These are phyloP conservation scores for Lasioglossum malachurum DNA, from an alignment of 2,888 invertebrate species.

Conservation along the genomic window DNA sequence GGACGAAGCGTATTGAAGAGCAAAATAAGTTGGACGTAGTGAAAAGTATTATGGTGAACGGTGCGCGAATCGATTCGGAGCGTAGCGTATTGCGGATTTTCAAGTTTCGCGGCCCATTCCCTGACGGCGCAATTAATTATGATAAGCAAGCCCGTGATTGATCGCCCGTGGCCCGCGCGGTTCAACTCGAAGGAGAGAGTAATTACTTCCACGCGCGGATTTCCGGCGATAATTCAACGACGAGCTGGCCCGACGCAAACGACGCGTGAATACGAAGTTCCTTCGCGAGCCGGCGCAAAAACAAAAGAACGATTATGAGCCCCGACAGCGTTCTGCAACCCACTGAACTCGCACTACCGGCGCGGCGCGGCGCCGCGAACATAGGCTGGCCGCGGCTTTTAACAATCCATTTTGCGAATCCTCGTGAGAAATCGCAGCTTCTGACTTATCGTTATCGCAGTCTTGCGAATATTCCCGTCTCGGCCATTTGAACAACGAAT, in stretches of 20 bases:
- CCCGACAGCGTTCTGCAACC: background rate
- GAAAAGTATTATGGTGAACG: background rate
- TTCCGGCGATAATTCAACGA: slow-evolving; percentile 60
- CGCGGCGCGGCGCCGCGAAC: background rate
- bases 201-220: slow-evolving; percentile 63
- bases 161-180: slow-evolving; percentile 42
- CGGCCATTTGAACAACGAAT: background rate
- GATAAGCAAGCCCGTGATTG: slow-evolving; percentile 69
- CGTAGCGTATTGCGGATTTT: slow-evolving; percentile 15
- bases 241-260: slow-evolving; percentile 48
- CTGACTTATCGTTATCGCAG: too few species aligned
- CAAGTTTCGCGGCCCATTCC: background rate
- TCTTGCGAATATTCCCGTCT: background rate
- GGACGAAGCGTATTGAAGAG: background rate
- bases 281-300: slow-evolving; percentile 7
- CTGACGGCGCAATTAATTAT: slow-evolving; percentile 61
- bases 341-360: background rate
- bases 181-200: slow-evolving; percentile 52
- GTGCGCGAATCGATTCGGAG: slow-evolving; percentile 4
- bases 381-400: background rate
- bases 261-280: slow-evolving; percentile 51
- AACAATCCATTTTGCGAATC: background rate
- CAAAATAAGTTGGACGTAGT: background rate
- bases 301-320: slow-evolving; percentile 36
- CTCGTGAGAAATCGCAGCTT: background rate